A percentile compares a stretch with the other conserved stretches of the same genome.
Conservation (phyloP, 2,113 vertebrate species). For the Sebastes schlegelii region DNA sequence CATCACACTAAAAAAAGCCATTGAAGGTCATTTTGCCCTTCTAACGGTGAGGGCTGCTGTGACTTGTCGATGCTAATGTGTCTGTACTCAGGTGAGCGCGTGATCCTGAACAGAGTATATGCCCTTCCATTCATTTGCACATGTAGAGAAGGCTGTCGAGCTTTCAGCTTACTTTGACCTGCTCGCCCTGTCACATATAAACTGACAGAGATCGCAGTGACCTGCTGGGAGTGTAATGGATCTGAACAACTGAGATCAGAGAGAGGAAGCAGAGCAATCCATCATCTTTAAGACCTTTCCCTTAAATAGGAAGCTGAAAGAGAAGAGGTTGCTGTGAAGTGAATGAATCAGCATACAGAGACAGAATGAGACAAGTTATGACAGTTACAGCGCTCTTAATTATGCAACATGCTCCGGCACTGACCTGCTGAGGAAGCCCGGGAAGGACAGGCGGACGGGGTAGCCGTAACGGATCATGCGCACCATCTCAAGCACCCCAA, state of each 20-base stretch:
- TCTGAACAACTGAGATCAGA: constrained; percentile 34
- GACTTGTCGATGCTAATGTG: constrained; percentile 64
- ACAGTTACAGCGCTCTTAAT: constrained; percentile 6
- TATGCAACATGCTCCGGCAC: constrained; percentile 39
- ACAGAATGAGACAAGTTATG: neutral
- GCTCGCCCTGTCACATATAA: constrained; percentile 4
- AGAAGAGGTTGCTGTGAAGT: constrained; percentile 8
- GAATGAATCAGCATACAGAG: constrained; percentile 4
- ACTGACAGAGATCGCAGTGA: constrained; percentile 44
- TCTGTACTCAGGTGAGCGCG: constrained; percentile 6
- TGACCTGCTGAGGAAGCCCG: constrained; percentile 92
- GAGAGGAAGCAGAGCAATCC: constrained; percentile 14
- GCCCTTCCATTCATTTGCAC: constrained; percentile 17
- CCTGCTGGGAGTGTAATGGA: constrained; percentile 35
- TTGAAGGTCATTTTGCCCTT: constrained; percentile 58
- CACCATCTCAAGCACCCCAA: constrained; percentile 94
- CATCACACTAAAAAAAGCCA: constrained; percentile 43
- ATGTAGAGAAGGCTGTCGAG: constrained; percentile 12
- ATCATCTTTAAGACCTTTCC: constrained; percentile 36
- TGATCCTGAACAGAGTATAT: constrained; percentile 11
- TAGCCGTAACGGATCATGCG: constrained; percentile 92
- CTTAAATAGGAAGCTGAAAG: constrained; percentile 18
- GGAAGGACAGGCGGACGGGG: constrained; percentile 90
- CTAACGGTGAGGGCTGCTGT: constrained; percentile 57
- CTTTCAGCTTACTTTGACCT: constrained; percentile 50